These are phyloP conservation scores for Blastomussa wellsi DNA, from an alignment of 92 coral and sea anemone genomes.

Conservation along the genomic window DNA sequence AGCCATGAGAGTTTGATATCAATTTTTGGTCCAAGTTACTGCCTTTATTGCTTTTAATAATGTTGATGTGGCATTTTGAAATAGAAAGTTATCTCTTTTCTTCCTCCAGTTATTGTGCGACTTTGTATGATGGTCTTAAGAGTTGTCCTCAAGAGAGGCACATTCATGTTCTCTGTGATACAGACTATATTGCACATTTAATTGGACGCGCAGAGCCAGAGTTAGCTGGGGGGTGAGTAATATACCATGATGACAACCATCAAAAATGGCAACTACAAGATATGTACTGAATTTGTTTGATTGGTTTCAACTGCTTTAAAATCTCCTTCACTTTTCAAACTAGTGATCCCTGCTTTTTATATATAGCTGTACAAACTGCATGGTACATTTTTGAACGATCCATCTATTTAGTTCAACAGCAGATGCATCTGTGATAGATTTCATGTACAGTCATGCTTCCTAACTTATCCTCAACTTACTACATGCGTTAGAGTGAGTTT, in stretches of 20 bases:
- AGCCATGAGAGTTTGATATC: too few species aligned
- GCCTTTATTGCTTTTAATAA: not conserved
- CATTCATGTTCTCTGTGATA: slow-evolving; percentile 92
- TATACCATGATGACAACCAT: not conserved
- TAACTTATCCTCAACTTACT: too few species aligned
- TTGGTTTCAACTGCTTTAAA: not conserved
- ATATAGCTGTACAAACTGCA: too few species aligned
- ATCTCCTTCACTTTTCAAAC: too few species aligned
- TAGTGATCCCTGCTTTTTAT: too few species aligned
- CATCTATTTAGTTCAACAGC: too few species aligned
- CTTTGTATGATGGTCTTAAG: slow-evolving; percentile 90
- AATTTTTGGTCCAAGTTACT: too few species aligned
- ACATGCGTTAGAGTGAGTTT: too few species aligned
- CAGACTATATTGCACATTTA: slow-evolving; percentile 88
- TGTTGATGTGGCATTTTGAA: not conserved
- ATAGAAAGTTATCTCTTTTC: not conserved
- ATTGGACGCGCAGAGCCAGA: slow-evolving; percentile 98
- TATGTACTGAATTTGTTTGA: too few species aligned
- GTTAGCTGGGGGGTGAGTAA: slow-evolving; percentile 90
- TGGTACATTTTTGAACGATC: too few species aligned
- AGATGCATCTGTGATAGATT: too few species aligned
- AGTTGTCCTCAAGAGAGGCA: slow-evolving; percentile 96
- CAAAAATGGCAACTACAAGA: not conserved
- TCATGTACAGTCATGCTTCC: too few species aligned
- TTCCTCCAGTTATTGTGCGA: slow-evolving; percentile 76